Conservation (phyloP, 2,888 invertebrate species). For the Spatulosminthurus flaviceps region DNA sequence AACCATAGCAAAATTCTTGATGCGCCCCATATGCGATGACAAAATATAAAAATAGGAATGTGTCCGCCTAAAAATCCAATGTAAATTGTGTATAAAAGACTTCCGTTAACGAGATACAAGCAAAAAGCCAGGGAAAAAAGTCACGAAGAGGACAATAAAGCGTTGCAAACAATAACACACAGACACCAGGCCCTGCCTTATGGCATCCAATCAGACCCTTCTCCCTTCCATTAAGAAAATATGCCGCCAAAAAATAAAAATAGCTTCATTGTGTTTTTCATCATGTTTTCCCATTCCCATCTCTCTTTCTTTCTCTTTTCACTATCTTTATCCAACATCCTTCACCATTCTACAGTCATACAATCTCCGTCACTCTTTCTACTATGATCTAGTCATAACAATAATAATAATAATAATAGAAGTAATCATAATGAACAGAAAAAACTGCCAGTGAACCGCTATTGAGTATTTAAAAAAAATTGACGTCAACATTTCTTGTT, state of each 20-base stretch:
- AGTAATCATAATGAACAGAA: too few relatives aligned
- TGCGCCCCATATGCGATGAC: slow-evolving; percentile 39
- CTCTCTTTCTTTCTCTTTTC: background rate
- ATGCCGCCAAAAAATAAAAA: slow-evolving; percentile 38
- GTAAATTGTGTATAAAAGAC: slow-evolving; percentile 28
- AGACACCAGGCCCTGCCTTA: slow-evolving; percentile 16
- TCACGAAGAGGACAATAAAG: slow-evolving; percentile 28
- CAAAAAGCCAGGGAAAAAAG: background rate
- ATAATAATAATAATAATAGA: too few relatives aligned
- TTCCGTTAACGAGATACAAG: slow-evolving; percentile 24
- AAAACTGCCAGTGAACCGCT: too few relatives aligned
- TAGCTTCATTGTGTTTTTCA: slow-evolving; percentile 25
- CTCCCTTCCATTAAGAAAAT: slow-evolving; percentile 31
- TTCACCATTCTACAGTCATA: background rate
- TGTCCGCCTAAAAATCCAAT: slow-evolving; percentile 4
- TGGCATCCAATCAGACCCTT: slow-evolving; percentile 16
- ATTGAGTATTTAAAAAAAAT: too few relatives aligned
- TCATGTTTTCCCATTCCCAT: background rate
- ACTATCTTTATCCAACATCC: background rate
- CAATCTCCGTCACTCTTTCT: too few relatives aligned
- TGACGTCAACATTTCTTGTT: too few relatives aligned
- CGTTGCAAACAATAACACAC: background rate
- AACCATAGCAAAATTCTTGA: slow-evolving; percentile 41
- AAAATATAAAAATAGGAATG: slow-evolving; percentile 44
- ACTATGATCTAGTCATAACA: too few relatives aligned